Percentiles rank a stretch among this genome's conserved stretches.
These are phyloP conservation scores for Watersipora subatra DNA, from an alignment of 1,140 invertebrate species.

Conservation along the genomic window DNA sequence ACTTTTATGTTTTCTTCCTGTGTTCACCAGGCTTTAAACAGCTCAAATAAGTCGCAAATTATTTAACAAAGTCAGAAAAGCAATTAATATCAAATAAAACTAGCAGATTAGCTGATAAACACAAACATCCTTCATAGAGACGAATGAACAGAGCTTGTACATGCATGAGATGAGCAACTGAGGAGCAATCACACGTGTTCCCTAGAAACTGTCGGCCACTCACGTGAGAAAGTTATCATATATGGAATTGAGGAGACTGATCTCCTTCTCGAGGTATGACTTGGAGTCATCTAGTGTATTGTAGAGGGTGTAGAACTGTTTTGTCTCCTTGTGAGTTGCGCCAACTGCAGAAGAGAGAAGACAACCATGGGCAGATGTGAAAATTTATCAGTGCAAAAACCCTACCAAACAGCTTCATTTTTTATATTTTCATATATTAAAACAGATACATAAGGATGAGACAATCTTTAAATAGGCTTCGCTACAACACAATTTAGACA, in stretches of 20 bases:
- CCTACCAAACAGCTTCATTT: background rate
- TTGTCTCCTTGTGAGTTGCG: slow-evolving; percentile 85
- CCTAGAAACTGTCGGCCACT: no score
- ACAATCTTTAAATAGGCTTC: background rate
- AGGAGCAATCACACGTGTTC: no score
- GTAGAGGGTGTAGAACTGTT: slow-evolving; percentile 89
- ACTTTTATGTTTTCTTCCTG: no score
- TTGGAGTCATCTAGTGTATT: slow-evolving; percentile 90
- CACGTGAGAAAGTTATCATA: slow-evolving; percentile 69
- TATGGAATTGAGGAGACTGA: slow-evolving; percentile 74
- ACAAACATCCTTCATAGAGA: no score
- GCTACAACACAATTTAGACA: background rate
- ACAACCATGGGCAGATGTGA: background rate
- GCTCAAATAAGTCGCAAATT: no score
- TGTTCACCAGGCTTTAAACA: no score
- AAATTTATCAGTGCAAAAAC: background rate
- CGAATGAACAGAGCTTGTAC: no score
- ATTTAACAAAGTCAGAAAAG: no score
- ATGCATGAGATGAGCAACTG: no score
- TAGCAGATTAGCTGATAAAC: no score
- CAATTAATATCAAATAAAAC: no score
- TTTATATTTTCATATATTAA: background rate
- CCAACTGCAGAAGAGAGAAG: slow-evolving; percentile 54
- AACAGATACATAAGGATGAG: no score
- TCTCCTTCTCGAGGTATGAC: slow-evolving; percentile 76